Evolutionary conservation across 92 coral and sea anemone species (phyloP), one percentile per base, ranked within the genome.

Genomic region (Pocillopora grandis): DNA sequence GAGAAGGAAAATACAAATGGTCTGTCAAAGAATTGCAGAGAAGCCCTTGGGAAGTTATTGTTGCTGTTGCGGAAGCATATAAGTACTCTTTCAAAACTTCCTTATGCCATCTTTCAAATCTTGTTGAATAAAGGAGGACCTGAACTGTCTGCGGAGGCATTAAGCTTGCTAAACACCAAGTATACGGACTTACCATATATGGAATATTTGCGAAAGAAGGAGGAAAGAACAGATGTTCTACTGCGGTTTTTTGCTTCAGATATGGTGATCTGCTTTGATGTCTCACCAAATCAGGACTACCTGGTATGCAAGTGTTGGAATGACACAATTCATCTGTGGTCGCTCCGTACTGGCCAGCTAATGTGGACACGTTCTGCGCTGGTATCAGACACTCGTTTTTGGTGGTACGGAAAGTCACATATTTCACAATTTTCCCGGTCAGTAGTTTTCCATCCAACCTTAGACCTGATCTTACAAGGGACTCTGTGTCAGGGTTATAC

Each of bases 61-160:
- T 21, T 23, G 1, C 49, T 75, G 49, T 75, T 75, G 15, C 12
- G 79, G 36, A 75, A 75, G 66, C 79, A 75, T 75, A 0, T 19
- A 4, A 58, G 42, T 0, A 11, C 66, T n/a, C 33, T 75, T 21
- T 13, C 31, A 23, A 12, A 75, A 27, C 65, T 75, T 75, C 79
- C 79, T 1, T 12, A 23, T 9, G 64, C 19, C 9, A 58, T 75
- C 66, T 75, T 75, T 75, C 66, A 75, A 58, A 58, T 52, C 5
- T 58, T 75, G 66, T 57, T 75, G 66, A 75, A 75, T 75, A 66
- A 75, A 58, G 79, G 79, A 21, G 79, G 79, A 31, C 79, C 55
- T 16, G 66, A 75, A n/a, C 49, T 75, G 21, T 75, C 79, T 23
- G 7, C 66, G 12, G 12, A 58, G 14, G 79, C 79, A 12, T 75